Evolutionary conservation across 2,113 vertebrate genomes (phyloP), one percentile per base, ranked within the genome.

Genomic region (Colossoma macropomum): DNA sequence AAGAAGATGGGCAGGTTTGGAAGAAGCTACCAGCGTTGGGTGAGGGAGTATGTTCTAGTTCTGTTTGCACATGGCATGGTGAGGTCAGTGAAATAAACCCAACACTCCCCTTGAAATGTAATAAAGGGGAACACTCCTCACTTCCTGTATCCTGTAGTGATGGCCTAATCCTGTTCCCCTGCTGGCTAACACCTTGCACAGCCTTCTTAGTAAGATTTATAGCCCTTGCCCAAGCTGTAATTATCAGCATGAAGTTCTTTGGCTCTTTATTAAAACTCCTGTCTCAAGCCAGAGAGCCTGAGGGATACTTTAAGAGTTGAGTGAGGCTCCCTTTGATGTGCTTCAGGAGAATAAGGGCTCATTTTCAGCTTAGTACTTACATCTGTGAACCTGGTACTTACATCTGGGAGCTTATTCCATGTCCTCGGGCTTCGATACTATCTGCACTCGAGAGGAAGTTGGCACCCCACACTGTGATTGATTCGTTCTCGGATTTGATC

Each of bases 201-300:
- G 76, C n/a, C 52, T 73, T 81, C 72, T 74, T 73, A 76, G 60
- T 59, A 59, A 75, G 78, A 87, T 86, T 85, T 87, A 85, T 83
- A 68, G 84, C 65, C 66, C 48, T 52, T 83, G 59, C 80, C 74
- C 87, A 84, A 38, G 77, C 85, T 89, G 85, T 90, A 91, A 91
- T 91, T 89, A 91, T 87, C 81, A 85, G 87, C 85, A 90, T 86
- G 89, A 92, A 92, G 80, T 86, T 83, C 81, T 80, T 77, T 82
- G 81, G 79, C 75, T 82, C 71, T 85, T 82, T 85, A 87, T 83
- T 87, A 85, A 87, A 87, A 83, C 75, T 75, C 84, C 71, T 68
- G 77, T 83, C 79, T 84, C 63, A 48, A 65, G 75, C 76, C 82
- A 23, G n/a, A 27, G 77, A 75, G 81, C 86, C 85, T 52, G 54